Percentiles rank a stretch among this genome's conserved stretches.
These are phyloP conservation scores for Netelia fuscicornis DNA, from an alignment of 2,888 invertebrate species.

Conservation along the genomic window DNA sequence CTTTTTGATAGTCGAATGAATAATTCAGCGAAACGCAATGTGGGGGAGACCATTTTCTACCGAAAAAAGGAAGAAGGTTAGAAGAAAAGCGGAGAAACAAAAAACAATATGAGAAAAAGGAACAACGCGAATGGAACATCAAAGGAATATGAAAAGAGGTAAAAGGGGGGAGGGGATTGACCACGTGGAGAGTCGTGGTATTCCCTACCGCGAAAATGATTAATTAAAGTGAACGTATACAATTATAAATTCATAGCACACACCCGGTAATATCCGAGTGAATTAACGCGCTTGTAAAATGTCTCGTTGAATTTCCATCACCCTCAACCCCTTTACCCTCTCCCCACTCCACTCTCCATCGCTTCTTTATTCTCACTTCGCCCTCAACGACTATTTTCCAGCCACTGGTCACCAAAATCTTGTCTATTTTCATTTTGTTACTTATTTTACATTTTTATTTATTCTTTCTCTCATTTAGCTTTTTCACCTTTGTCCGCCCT, in stretches of 20 bases:
- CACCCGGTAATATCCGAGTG: neutral
- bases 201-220: too few species aligned
- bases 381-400: neutral
- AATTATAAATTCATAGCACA: slow-evolving; percentile 7
- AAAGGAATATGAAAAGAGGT: too few species aligned
- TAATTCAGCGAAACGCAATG: slow-evolving; percentile 3
- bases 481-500: neutral
- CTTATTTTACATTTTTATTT: slow-evolving; percentile 5
- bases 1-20: slow-evolving; percentile 27
- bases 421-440: neutral
- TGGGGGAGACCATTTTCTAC: neutral
- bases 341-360: neutral
- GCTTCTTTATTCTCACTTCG: too few species aligned
- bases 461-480: neutral
- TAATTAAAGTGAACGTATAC: neutral
- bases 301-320: neutral
- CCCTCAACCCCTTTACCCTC: neutral
- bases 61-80: neutral
- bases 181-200: too few species aligned
- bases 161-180: too few species aligned
- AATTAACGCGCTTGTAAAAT: slow-evolving; percentile 7
- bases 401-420: slow-evolving; percentile 13
- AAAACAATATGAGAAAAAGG: neutral
- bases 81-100: neutral
- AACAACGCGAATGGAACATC: too few species aligned